phyloP scores from a whole-genome alignment of 2,888 invertebrate genomes.

The Prenolepis imparis region DNA sequence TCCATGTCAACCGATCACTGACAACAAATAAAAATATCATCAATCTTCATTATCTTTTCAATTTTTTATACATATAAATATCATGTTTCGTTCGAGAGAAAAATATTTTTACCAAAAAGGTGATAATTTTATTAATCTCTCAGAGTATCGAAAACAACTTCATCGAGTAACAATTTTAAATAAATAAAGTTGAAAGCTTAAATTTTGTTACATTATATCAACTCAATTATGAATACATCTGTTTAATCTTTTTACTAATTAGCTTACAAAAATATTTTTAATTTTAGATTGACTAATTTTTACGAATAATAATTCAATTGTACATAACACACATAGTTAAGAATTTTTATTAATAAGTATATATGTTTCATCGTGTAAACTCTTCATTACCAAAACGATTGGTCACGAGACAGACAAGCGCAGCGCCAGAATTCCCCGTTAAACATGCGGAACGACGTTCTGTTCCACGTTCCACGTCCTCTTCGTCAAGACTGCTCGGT shows the following conservation, averaged over 20 bases:
- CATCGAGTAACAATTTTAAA: not conserved
- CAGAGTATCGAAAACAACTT: not conserved
- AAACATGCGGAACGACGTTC: conserved; percentile 55
- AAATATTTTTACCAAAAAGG: not conserved
- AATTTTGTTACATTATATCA: not conserved
- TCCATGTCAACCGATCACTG: not conserved
- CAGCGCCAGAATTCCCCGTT: conserved; percentile 66
- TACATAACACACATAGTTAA: not conserved
- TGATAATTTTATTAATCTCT: not conserved
- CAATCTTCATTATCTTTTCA: not conserved
- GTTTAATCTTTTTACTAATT: not conserved
- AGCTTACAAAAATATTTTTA: not conserved
- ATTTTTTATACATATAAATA: not conserved
- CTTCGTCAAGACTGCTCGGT: conserved; percentile 57
- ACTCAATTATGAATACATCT: not conserved
- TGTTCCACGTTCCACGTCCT: conserved; percentile 58
- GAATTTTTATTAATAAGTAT: not conserved
- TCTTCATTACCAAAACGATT: not conserved
- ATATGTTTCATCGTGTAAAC: not conserved
- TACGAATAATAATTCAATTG: not conserved
- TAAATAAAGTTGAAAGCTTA: not conserved
- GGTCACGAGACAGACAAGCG: conserved; percentile 39
- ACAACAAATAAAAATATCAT: conserved; percentile 1
- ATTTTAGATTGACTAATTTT: not conserved
- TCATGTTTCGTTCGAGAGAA: not conserved